Evolutionary conservation across 2,797 vertebrate genomes (phyloP).

Genomic region (Sparidentex hasta): DNA sequence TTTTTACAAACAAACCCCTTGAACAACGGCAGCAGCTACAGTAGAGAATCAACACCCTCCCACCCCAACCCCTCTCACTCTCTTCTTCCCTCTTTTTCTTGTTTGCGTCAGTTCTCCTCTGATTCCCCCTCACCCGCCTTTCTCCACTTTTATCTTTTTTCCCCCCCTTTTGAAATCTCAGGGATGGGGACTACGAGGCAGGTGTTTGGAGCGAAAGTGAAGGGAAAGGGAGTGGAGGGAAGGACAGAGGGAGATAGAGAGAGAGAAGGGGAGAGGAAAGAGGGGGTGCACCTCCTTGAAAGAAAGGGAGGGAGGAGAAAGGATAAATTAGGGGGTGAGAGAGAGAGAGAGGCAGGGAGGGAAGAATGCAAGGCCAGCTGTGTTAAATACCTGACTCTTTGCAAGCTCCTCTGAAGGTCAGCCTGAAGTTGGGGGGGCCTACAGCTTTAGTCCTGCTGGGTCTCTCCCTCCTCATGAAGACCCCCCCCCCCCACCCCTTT

Average conservation of each 20-base stretch:
- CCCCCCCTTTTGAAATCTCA: conserved; percentile 82
- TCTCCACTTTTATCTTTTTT: conserved; percentile 85
- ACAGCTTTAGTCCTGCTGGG: conserved; percentile 83
- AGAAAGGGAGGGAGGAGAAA: conserved; percentile 75
- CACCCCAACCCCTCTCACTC: conserved; percentile 43
- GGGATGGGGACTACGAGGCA: conserved; percentile 81
- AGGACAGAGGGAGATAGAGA: conserved; percentile 47
- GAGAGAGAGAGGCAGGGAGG: conserved; percentile 74
- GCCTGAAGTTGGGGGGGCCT: conserved; percentile 81
- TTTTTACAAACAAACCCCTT: conserved; percentile 52
- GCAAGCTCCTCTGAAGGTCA: conserved; percentile 81
- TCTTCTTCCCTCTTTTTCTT: conserved; percentile 74
- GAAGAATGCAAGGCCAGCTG: conserved; percentile 86
- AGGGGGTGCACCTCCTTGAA: conserved; percentile 59
- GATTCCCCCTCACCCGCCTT: conserved; percentile 57
- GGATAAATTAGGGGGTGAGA: conserved; percentile 75
- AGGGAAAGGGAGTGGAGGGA: conserved; percentile 68
- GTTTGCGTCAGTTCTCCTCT: conserved; percentile 76
- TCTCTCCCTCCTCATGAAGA: conserved; percentile 59
- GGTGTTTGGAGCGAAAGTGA: conserved; percentile 80
- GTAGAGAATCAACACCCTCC: conserved; percentile 59
- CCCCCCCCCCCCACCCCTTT: conserved; percentile 25
- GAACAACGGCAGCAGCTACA: conserved; percentile 69
- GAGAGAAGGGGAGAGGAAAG: conserved; percentile 19
- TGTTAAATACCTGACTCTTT: conserved; percentile 90